A percentile compares a stretch with the other conserved stretches of the same genome.
These are phyloP conservation scores for Torymus auratus DNA, from an alignment of 2,888 invertebrate genomes.

Conservation along the genomic window DNA sequence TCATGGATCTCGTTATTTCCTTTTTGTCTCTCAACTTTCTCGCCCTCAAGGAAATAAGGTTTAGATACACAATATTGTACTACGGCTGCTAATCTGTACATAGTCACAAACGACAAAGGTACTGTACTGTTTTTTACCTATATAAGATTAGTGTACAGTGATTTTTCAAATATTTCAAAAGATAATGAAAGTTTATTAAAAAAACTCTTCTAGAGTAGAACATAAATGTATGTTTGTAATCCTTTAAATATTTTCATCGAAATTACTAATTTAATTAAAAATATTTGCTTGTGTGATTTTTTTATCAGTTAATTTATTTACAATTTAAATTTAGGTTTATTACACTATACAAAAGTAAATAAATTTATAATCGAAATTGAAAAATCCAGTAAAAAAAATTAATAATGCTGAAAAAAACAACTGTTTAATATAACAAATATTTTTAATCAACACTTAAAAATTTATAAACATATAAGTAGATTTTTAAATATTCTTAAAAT, in stretches of 20 bases:
- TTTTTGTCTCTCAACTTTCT: not conserved
- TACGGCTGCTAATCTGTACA: conserved; percentile 57
- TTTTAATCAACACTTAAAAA: no score
- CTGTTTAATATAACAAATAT: no score
- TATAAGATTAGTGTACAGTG: conserved; percentile 32
- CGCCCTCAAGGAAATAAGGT: conserved; percentile 47
- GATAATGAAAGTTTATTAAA: no score
- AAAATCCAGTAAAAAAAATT: no score
- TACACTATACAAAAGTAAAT: conserved; percentile 1
- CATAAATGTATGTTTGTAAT: no score
- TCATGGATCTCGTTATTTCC: conserved; percentile 31
- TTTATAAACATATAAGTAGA: no score
- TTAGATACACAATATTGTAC: conserved; percentile 54
- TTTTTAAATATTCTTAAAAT: no score
- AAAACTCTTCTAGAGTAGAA: no score
- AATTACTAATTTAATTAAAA: no score
- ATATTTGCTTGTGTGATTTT: no score
- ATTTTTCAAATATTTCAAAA: conserved; percentile 26
- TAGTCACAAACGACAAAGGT: conserved; percentile 59
- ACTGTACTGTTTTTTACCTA: conserved; percentile 48
- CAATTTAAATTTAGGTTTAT: not conserved
- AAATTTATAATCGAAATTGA: not conserved
- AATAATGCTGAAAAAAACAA: no score
- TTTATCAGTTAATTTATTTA: not conserved
- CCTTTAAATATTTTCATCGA: no score